Evolutionary conservation across 2,888 invertebrate species (phyloP), one percentile per base, ranked within the genome.

Genomic region (Nymphalis c-album): DNA sequence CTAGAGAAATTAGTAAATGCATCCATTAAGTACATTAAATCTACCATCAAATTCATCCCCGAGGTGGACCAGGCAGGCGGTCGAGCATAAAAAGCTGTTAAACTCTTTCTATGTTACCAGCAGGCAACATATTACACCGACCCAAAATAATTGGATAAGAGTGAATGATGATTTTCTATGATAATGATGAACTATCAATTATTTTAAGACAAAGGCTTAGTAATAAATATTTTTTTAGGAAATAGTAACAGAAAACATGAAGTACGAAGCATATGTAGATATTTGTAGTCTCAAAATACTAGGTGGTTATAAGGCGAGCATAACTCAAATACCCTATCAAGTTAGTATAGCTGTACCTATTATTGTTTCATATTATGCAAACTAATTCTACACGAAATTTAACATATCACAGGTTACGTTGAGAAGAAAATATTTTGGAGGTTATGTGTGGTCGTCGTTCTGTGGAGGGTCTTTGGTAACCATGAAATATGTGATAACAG

Each of bases 401-500:
- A 26, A 18, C 4, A 6, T 53, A 17, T 72, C 69, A 8, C 50
- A 77, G 76, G 71, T 77, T 3, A 69, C 77, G 4, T 59, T 80
- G 10, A 69, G 77, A 61, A 67, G 70, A 67, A 69, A 63, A 20
- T 46, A 53, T 20, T 64, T 68, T 18, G 51, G 31, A n/a, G 75
- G 75, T 0, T 53, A 71, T 13, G 64, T 69, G 47, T 81, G 80
- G 80, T 55, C 50, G 16, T 64, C 77, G 4, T 78, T 77, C 64
- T 81, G 80, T 71, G 81, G 81, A 0, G 80, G 81, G 17, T 71
- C 78, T 4, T 70, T 81, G 13, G 69, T 81, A 6, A 79, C 81
- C 7, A 46, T 68, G 22, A 70, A 68, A 53, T 73, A 70, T 67
- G 76, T 80, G 4, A 58, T 80, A 17, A 76, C 80, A 17, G 78